Evolutionary conservation across 2,113 vertebrate species (phyloP), one percentile per base, ranked within the genome.

Genomic region (Entelurus aequoreus): DNA sequence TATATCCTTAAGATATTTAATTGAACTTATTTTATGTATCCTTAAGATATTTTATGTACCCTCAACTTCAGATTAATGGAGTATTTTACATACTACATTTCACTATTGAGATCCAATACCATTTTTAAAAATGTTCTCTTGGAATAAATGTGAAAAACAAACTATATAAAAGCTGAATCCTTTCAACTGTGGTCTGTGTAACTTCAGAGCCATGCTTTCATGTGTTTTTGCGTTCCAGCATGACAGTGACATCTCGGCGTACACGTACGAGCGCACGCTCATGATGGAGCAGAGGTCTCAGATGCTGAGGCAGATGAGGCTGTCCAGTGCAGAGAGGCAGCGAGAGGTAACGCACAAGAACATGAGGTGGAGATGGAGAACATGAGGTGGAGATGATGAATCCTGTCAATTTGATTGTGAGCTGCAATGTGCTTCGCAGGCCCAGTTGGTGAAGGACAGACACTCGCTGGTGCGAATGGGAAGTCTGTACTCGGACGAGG

Each of bases 251-350:
- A 98, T 99, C 71, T 98, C 97, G 6, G 97, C 97, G 0, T 99
- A 99, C 72, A 98, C 96, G 3, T 99, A 99, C 0, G 97, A 99
- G 84, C 90, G 97, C 37, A 99, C 97, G 0, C 81, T 99, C 76
- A 99, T 99, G 97, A 99, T 99, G 97, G 97, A 99, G 74, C 97
- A 99, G 84, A 91, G 97, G 68, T 98, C 97, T 56, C 95, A 99
- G 84, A 99, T 99, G 97, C 81, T 99, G 77, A 91, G 92, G 63
- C 95, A 99, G 73, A 99, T 99, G 94, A 92, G 96, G 70, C 84
- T 99, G 68, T 98, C 97, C 48, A 95, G 93, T 84, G 93, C 96
- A 1, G 96, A 99, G 72, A 88, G 92, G 72, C 91, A 97, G 69
- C 90, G 94, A 77, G 96, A 99, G 90, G 97, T 98, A 81, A 46